Evolutionary conservation across 37 sponge, comb jelly and placozoan species (phyloP).

Genomic region (Oopsacas minuta): DNA sequence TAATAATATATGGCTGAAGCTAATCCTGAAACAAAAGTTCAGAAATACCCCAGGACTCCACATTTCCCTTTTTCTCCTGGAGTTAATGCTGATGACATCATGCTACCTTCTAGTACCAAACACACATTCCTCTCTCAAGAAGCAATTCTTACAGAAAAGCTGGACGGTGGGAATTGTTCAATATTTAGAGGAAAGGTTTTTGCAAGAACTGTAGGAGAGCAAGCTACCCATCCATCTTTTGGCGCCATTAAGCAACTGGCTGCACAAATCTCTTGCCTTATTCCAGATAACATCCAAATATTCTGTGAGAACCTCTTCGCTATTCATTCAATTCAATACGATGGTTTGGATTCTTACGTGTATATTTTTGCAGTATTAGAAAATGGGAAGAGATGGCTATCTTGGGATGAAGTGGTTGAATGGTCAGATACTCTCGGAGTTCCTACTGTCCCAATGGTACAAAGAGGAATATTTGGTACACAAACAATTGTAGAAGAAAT

Average conservation of each 20-base stretch:
- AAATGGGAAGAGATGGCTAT: slow-evolving; percentile 40
- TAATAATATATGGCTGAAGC: background rate
- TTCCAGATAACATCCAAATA: slow-evolving; percentile 52
- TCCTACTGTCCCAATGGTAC: slow-evolving; percentile 42
- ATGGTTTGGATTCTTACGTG: slow-evolving; percentile 43
- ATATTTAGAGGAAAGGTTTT: slow-evolving; percentile 52
- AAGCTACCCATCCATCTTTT: slow-evolving; percentile 60
- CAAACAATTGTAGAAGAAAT: background rate
- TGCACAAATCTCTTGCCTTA: slow-evolving; percentile 26
- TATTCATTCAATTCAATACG: slow-evolving; percentile 63
- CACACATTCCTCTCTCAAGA: slow-evolving; percentile 34
- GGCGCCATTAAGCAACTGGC: slow-evolving; percentile 59
- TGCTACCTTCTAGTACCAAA: background rate
- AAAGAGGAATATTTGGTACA: slow-evolving; percentile 13
- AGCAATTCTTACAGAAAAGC: slow-evolving; percentile 55
- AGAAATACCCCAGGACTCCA: slow-evolving; percentile 58
- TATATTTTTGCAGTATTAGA: slow-evolving; percentile 50
- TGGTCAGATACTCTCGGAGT: slow-evolving; percentile 36
- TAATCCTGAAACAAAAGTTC: background rate
- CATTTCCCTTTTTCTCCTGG: slow-evolving; percentile 65
- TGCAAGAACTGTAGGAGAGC: slow-evolving; percentile 40
- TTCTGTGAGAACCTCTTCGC: slow-evolving; percentile 74
- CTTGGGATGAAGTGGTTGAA: slow-evolving; percentile 49
- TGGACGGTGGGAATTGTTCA: slow-evolving; percentile 66
- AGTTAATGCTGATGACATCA: background rate